Conservation (phyloP, 2,797 vertebrate genomes). For the Sarcophilus harrisii region DNA sequence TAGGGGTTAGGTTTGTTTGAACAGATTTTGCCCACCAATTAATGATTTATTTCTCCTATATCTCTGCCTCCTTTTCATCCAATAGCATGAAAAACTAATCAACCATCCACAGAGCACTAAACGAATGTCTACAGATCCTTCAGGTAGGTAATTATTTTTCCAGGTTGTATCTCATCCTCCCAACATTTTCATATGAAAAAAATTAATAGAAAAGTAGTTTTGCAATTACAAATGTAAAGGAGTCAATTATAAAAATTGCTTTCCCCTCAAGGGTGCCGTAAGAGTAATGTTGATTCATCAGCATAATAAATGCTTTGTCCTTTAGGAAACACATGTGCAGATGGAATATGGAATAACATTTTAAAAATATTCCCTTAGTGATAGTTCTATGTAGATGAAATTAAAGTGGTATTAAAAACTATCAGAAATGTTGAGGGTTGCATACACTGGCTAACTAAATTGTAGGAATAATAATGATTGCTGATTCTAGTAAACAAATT, state of each 20-base stretch:
- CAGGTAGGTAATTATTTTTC: constrained; percentile 82
- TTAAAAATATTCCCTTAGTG: background rate
- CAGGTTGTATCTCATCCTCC: background rate
- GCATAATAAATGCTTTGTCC: constrained; percentile 21
- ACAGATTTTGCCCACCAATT: constrained; percentile 17
- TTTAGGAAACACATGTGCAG: constrained; percentile 7
- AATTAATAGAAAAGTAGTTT: constrained; percentile 10
- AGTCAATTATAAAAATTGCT: background rate
- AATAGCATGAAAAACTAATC: constrained; percentile 87
- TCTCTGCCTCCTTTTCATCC: constrained; percentile 62
- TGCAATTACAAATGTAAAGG: constrained; percentile 15
- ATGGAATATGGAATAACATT: constrained; percentile 44
- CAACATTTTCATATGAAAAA: background rate
- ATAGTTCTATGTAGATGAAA: background rate
- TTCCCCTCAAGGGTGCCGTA: background rate
- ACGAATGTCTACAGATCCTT: constrained; percentile 82
- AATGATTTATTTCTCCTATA: constrained; percentile 31
- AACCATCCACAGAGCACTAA: constrained; percentile 81
- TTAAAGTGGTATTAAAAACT: constrained; percentile 27
- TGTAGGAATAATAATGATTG: constrained; percentile 19
- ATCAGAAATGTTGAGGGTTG: constrained; percentile 1
- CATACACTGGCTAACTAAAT: constrained; percentile 23
- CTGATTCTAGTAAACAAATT: constrained; percentile 31
- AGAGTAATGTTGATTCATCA: background rate
- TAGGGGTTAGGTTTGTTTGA: background rate